Base-by-base conservation (phyloP, 1,140 invertebrate species). In the Lanistes nyassanus region DNA sequence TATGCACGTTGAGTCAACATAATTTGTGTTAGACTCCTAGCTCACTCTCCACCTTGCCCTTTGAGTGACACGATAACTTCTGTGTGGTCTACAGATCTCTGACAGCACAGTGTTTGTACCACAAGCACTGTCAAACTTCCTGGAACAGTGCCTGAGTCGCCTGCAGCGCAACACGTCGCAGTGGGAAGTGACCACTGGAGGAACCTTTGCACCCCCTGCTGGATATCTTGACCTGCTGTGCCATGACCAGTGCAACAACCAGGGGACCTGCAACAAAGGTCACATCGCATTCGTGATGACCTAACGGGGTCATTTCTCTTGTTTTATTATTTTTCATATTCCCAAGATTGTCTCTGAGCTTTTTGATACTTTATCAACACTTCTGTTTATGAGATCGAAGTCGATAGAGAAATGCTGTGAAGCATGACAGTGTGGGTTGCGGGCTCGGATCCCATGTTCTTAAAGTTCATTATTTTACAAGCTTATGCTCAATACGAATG, bases 201-300 rank as follows among this genome's bases (percentile, higher is more conserved):
- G 42, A 23, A 23, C 23, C 26, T 53, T 75, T 26, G 36, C 26
- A 13, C 79, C 76, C n/a, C 70, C 74, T 56, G 19, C 34, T 34
- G 39, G 21, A n/a, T 23, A 62, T 23, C 31, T 77, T 3, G 67
- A 73, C 31, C 16, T 42, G 0, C 64, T 81, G 1, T 83, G 82
- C 76, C 60, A 71, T n/a, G 77, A 78, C 62, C 72, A 76, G 21
- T 83, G 82, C 55, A 81, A 68, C 71, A 55, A 65, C 6, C 72
- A 78, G 34, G 82, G 82, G 29, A 56, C 31, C 21, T 77, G 72
- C 34, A 13, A 47, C 6, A 65, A 65, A 34, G 72, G 64, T 64
- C 4, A 31, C 36, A 60, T 11, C 9, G 13, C 37, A 11, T 64
- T n/a, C n/a, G n/a, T n/a, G n/a, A n/a, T n/a, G n/a, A n/a, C n/a